A percentile compares a stretch with the other conserved stretches of the same genome.
Conservation (phyloP, 1,140 invertebrate species). For the Harlomillsia oculata region DNA sequence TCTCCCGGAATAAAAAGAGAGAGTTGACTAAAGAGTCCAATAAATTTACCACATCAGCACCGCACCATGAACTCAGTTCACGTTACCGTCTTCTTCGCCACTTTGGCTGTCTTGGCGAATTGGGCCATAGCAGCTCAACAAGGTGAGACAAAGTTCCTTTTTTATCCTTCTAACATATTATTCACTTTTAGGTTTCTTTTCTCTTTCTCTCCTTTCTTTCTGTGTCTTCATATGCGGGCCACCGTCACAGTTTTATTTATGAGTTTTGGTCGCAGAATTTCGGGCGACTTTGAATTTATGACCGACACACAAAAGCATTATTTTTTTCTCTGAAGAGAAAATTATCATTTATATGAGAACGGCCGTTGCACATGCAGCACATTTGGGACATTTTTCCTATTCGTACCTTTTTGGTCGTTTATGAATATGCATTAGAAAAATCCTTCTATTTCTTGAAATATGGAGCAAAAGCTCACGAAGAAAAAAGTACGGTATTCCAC, state of each 20-base stretch:
- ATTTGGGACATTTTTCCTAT: not conserved
- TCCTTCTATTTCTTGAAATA: too few species aligned
- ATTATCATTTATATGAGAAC: not conserved
- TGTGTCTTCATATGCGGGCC: too few species aligned
- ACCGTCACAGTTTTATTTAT: too few species aligned
- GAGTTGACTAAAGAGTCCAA: constrained; percentile 1
- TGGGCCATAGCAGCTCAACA: constrained; percentile 18
- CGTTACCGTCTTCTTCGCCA: constrained; percentile 9
- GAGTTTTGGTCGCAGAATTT: too few species aligned
- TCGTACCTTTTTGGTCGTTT: not conserved
- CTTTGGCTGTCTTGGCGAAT: constrained; percentile 5
- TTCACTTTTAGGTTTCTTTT: constrained; percentile 2
- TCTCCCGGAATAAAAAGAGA: too few species aligned
- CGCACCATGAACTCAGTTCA: not conserved
- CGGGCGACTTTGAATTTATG: constrained; percentile 12
- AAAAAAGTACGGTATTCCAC: too few species aligned
- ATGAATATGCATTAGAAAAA: constrained; percentile 13
- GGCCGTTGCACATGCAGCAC: not conserved
- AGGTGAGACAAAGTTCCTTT: constrained; percentile 10
- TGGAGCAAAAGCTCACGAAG: too few species aligned
- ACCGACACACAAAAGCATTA: constrained; percentile 20
- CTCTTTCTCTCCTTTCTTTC: not conserved
- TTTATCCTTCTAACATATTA: too few species aligned
- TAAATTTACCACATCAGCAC: constrained; percentile 3
- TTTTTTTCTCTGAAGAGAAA: constrained; percentile 5